phyloP scores from a whole-genome alignment of 1,140 invertebrate genomes.

The Diabrotica virgifera region DNA sequence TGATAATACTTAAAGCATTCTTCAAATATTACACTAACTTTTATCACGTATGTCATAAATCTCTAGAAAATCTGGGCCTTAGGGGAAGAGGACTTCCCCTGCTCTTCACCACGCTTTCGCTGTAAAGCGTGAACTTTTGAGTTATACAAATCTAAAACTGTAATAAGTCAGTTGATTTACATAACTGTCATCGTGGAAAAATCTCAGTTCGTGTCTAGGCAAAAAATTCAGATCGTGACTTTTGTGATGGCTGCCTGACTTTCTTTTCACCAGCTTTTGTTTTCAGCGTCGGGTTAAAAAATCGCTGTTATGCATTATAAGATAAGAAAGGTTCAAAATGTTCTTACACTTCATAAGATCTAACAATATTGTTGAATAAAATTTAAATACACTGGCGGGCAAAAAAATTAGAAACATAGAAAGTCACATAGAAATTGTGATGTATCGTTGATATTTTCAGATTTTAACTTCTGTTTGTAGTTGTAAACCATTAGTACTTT shows the following conservation, averaged over 20 bases:
- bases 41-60: conserved; percentile 24
- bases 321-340: no score
- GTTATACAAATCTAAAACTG: conserved; percentile 29
- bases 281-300: not conserved
- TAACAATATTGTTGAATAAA: no score
- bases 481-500: no score
- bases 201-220: conserved; percentile 14
- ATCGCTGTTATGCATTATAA: no score
- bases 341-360: no score
- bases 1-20: not conserved
- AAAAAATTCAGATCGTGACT: conserved; percentile 7
- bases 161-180: conserved; percentile 32
- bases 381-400: no score
- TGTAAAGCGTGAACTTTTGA: conserved; percentile 15
- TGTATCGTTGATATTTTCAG: no score
- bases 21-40: not conserved
- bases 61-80: conserved; percentile 16
- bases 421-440: no score
- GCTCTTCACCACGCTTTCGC: conserved; percentile 10
- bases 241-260: not conserved
- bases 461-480: no score
- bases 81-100: not conserved
- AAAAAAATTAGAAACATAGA: no score
- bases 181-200: conserved; percentile 30
- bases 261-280: not conserved